phyloP scores from a whole-genome alignment of 2,888 invertebrate species.

The Biston stratarius region DNA sequence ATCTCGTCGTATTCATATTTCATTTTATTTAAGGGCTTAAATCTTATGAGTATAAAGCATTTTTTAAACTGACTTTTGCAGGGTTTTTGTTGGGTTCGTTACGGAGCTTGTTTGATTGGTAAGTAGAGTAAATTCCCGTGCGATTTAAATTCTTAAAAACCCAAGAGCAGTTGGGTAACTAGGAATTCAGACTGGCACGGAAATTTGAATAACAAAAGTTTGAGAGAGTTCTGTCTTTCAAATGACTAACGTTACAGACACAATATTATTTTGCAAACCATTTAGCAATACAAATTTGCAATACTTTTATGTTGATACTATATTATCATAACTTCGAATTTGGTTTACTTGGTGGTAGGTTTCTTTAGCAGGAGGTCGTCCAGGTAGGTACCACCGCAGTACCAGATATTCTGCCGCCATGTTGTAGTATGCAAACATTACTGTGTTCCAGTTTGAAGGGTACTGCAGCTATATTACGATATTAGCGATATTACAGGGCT shows the following conservation, averaged over 20 bases:
- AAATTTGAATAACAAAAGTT: constrained; percentile 62
- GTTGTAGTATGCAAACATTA: too few species aligned
- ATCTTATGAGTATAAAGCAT: constrained; percentile 60
- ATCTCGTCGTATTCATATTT: constrained; percentile 66
- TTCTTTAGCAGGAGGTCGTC: too few species aligned
- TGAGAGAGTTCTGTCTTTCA: constrained; percentile 47
- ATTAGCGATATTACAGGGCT: too few species aligned
- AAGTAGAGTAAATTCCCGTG: constrained; percentile 34
- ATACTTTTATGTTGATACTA: too few species aligned
- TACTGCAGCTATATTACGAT: too few species aligned
- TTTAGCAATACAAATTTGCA: neutral
- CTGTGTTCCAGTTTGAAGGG: too few species aligned
- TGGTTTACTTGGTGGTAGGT: neutral
- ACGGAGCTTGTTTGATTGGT: constrained; percentile 34
- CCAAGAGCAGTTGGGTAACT: constrained; percentile 32
- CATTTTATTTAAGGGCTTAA: constrained; percentile 67
- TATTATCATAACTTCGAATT: too few species aligned
- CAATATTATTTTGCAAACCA: neutral
- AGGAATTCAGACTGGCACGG: constrained; percentile 46
- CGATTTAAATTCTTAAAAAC: neutral
- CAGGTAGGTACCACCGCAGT: too few species aligned
- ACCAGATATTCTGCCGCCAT: too few species aligned
- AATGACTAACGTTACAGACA: constrained; percentile 41
- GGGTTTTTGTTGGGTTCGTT: constrained; percentile 43
- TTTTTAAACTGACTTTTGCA: constrained; percentile 47